Base-by-base conservation (phyloP, 2,797 vertebrate genomes). In the Heterohyrax brucei region DNA sequence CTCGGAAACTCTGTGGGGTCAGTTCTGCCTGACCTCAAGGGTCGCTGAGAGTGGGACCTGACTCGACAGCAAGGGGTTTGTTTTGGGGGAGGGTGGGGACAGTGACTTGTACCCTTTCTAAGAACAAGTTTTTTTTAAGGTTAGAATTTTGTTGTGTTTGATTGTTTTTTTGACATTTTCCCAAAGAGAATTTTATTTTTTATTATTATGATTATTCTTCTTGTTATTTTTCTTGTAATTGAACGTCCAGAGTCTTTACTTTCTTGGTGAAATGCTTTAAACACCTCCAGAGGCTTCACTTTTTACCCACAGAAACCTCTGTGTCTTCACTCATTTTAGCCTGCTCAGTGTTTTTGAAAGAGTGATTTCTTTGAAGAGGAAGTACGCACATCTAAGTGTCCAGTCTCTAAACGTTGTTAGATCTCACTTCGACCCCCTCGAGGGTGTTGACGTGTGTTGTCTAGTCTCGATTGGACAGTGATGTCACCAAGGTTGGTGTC, bases 191-290 rank as follows among this genome's bases (percentile, higher is more conserved):
- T 77, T 79, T 77, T 61, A 12, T 44, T 50, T 56, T 66, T 64
- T 81, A 80, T 76, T 75, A n/a, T 87, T 39, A 39, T 39, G 39
- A 39, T 39, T 39, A 39, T 39, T 39, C 39, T 72, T 39, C 48
- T 73, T 70, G 26, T 28, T 77, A 22, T 61, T 79, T 93, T n/a
- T 91, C 16, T 1, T 89, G 1, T 83, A 79, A 50, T 86, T 44
- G 56, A 66, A 24, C 9, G 24, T 93, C 95, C 16, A 70, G 14
- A 48, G 19, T 92, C 28, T 39, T 7, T 73, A 7, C 53, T 73
- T 91, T 91, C 62, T 79, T 61, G 4, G 16, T 83, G 53, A 96
- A 88, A 76, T 76, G 44, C 33, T 84, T 78, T 84, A 53, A 80
- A 56, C n/a, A 4, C 26, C 16, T 89, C 30, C n/a, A 61, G 73